Conservation (phyloP, 2,113 vertebrate genomes). For the Xenopus laevis region DNA sequence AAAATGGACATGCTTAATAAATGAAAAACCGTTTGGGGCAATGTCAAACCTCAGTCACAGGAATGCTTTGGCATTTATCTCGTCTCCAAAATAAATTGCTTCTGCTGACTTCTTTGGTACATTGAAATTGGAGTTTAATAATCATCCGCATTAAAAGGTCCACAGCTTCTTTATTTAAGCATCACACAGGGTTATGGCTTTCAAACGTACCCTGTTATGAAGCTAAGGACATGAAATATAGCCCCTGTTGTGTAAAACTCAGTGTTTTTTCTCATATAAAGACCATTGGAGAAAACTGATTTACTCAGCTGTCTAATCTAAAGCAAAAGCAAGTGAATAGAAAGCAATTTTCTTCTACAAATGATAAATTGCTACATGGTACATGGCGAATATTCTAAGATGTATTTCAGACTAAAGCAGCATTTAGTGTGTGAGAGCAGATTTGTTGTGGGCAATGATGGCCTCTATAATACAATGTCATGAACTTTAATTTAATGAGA, state of each 20-base stretch:
- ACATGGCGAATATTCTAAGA: background rate
- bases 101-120: background rate
- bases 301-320: constrained; percentile 49
- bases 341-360: constrained; percentile 55
- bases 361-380: constrained; percentile 47
- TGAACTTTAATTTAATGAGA: too few relatives aligned
- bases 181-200: constrained; percentile 17
- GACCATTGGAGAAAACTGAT: constrained; percentile 41
- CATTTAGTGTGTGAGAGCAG: background rate
- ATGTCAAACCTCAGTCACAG: background rate
- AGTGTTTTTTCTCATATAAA: constrained; percentile 38
- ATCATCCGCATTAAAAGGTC: constrained; percentile 11
- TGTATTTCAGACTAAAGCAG: background rate
- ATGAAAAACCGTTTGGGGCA: background rate
- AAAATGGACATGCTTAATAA: background rate
- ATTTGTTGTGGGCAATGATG: constrained; percentile 7
- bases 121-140: constrained; percentile 20
- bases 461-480: constrained; percentile 3
- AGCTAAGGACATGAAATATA: constrained; percentile 51
- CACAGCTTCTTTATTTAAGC: constrained; percentile 11
- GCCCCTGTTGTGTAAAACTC: too few relatives aligned
- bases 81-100: constrained; percentile 16
- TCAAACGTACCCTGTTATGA: constrained; percentile 48
- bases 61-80: background rate
- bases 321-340: constrained; percentile 55